phyloP scores from a whole-genome alignment of 2,113 vertebrate genomes.

The Eurypyga helias region DNA sequence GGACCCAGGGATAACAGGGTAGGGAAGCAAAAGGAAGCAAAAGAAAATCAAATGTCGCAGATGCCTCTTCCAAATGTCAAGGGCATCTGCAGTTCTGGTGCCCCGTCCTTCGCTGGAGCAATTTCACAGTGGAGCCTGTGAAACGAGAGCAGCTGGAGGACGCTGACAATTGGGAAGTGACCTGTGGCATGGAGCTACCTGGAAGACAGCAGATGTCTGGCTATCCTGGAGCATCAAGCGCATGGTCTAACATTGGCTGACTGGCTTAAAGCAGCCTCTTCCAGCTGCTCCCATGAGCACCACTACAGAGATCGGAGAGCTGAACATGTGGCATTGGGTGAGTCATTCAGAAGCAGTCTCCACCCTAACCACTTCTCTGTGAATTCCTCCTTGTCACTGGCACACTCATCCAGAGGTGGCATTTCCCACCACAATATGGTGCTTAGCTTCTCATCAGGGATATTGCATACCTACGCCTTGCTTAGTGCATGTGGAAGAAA shows the following conservation, averaged over 20 bases:
- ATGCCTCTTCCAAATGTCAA: neutral
- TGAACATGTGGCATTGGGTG: neutral
- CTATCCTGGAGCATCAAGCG: neutral
- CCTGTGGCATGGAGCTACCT: neutral
- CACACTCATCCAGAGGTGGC: neutral
- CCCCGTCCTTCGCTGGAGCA: neutral
- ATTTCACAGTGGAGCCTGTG: neutral
- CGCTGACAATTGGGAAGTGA: neutral
- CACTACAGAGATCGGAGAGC: neutral
- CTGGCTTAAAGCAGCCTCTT: neutral
- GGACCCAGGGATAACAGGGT: neutral
- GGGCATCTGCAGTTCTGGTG: neutral
- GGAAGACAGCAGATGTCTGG: neutral
- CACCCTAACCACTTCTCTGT: neutral
- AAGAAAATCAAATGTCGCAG: constrained; percentile 13
- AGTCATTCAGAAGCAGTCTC: neutral
- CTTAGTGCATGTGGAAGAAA: neutral
- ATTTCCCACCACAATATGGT: neutral
- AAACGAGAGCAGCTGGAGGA: constrained; percentile 12
- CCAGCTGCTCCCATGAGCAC: neutral
- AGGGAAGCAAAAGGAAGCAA: constrained; percentile 3
- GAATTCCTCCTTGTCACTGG: neutral
- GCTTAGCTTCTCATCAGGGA: neutral
- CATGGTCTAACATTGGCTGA: neutral
- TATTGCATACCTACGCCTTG: neutral